Percentiles rank a stretch among this genome's conserved stretches.
These are phyloP conservation scores for Malacoctenus gilli DNA, from an alignment of 2,797 vertebrate species.

Conservation along the genomic window DNA sequence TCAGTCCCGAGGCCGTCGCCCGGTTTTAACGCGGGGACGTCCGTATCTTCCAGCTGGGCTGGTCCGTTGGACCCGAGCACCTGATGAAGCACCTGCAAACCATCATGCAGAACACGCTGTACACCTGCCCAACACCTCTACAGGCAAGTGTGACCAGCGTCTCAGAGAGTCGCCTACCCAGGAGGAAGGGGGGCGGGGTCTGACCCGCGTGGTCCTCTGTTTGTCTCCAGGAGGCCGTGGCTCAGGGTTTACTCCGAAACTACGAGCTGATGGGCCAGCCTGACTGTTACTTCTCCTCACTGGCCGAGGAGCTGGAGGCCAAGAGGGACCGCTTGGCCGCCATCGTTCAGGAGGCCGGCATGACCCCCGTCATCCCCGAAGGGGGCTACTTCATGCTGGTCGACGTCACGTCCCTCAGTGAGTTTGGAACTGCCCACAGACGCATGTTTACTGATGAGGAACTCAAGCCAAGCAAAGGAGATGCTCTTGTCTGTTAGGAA, in stretches of 20 bases:
- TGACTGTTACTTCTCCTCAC: conserved; percentile 90
- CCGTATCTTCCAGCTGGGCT: conserved; percentile 87
- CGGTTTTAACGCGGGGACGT: not conserved
- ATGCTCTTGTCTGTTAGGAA: too few relatives aligned
- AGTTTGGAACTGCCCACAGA: too few relatives aligned
- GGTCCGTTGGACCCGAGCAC: conserved; percentile 91
- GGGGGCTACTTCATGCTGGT: conserved; percentile 97
- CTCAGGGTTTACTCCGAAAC: conserved; percentile 86
- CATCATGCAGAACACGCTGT: conserved; percentile 91
- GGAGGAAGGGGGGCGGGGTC: too few relatives aligned
- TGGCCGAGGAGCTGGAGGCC: conserved; percentile 87
- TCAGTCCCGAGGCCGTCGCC: not conserved
- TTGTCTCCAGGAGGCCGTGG: conserved; percentile 89
- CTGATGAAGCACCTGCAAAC: conserved; percentile 95
- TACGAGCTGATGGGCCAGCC: conserved; percentile 86
- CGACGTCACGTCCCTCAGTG: conserved; percentile 89
- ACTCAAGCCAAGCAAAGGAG: too few relatives aligned
- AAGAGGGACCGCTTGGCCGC: conserved; percentile 89
- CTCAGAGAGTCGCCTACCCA: too few relatives aligned
- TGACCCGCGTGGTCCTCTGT: not conserved
- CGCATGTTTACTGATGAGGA: too few relatives aligned
- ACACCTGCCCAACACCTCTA: conserved; percentile 91
- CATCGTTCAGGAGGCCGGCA: conserved; percentile 84
- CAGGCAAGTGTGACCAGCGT: conserved; percentile 80
- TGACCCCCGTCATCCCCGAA: conserved; percentile 90